Base-by-base conservation (phyloP, 2,113 vertebrate species). In the Elgaria multicarinata region DNA sequence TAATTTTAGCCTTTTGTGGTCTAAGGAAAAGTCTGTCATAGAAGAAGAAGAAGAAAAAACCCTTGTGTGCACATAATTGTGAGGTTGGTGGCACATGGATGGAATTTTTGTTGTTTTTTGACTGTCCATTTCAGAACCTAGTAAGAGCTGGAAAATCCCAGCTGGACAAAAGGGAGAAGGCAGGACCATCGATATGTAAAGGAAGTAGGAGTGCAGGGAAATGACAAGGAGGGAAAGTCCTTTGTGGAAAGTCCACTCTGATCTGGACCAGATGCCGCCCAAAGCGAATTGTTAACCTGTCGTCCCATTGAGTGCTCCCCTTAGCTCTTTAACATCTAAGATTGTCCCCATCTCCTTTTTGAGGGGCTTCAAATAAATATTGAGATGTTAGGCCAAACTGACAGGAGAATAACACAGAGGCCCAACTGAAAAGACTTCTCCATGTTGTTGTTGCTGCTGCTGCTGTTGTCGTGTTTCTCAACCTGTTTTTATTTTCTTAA, bases 91-190 rank as follows among this genome's bases (percentile, higher is more conserved):
- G 92, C 91, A 94, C 92, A 93, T 8, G 93, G 75, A 69, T 88
- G 77, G 92, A 93, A 94, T 53, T 93, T 76, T 93, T 93, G 93
- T 92, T 64, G 84, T 89, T 93, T 89, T 93, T 93, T 93, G 95
- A 95, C 87, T 81, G 36, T 74, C 20, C 82, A 93, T 94, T 95
- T 94, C 85, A 93, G 93, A 87, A 94, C 91, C 90, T 90, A 93
- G 92, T 94, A 93, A 87, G 91, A 94, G 90, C 89, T 95, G 94
- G 95, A 95, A 96, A 96, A 96, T 95, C 93, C 93, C 95, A 76
- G 93, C 92, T 93, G 95, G 92, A 95, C 93, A 90, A 46, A 69
- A 46, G 86, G 91, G 92, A 91, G 44, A 90, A 81, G 75, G 46
- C 84, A 87, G 50, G 20, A 33, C 77, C 50, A 36, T 22, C 6